Evolutionary conservation across 2,888 invertebrate species (phyloP).

Genomic region (Trissonchulus latispiculum): DNA sequence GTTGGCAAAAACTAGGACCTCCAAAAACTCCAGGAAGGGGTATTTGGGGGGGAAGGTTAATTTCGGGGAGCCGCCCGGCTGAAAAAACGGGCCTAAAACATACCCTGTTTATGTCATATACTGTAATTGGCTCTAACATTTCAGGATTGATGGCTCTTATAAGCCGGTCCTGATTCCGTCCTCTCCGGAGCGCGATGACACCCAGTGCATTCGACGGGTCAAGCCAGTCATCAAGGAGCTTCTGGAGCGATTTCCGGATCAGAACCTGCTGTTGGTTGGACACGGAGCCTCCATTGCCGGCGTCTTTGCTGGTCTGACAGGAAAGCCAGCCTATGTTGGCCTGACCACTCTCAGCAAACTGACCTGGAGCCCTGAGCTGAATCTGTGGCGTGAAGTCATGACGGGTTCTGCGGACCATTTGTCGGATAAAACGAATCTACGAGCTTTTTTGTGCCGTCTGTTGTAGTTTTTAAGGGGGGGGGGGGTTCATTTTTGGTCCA

Average conservation of each 20-base stretch:
- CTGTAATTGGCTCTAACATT: too few relatives aligned
- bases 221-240: neutral
- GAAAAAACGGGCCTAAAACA: too few relatives aligned
- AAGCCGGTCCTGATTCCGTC: neutral
- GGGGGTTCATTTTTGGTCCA: too few relatives aligned
- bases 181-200: neutral
- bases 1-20: too few relatives aligned
- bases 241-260: neutral
- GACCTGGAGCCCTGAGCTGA: too few relatives aligned
- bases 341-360: constrained; percentile 13
- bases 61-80: too few relatives aligned
- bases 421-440: constrained; percentile 17
- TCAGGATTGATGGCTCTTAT: constrained; percentile 13
- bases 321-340: neutral
- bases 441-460: too few relatives aligned
- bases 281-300: constrained; percentile 38
- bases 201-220: neutral
- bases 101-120: too few relatives aligned
- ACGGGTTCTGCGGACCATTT: constrained; percentile 10
- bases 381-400: neutral
- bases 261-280: constrained; percentile 34
- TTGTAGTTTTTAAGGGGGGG: too few relatives aligned
- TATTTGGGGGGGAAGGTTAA: too few relatives aligned
- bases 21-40: too few relatives aligned
- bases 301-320: constrained; percentile 32